Evolutionary conservation across 2,888 invertebrate species (phyloP).

Genomic region (Eueremaeus valkanovi): DNA sequence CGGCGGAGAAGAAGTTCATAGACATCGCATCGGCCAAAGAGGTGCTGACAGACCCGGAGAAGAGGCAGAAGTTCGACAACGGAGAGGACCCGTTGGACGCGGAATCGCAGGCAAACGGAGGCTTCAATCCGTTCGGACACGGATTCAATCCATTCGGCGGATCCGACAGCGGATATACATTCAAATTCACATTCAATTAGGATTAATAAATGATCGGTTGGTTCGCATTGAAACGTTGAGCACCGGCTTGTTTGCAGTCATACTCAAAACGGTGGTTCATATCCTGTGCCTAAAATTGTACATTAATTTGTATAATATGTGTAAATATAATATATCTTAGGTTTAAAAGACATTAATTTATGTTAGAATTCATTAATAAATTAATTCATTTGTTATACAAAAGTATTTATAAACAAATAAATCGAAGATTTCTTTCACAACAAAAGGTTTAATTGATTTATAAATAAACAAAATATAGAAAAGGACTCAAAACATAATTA

Average conservation of each 20-base stretch:
- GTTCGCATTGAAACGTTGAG: not conserved
- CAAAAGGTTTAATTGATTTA: no score
- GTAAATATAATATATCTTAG: slow-evolving; percentile 21
- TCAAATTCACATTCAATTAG: slow-evolving; percentile 16
- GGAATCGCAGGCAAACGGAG: slow-evolving; percentile 60
- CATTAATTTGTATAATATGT: slow-evolving; percentile 16
- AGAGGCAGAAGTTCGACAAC: slow-evolving; percentile 85
- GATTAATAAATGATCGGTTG: not conserved
- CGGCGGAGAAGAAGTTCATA: slow-evolving; percentile 95
- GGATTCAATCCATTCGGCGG: slow-evolving; percentile 67
- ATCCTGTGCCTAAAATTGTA: slow-evolving; percentile 32
- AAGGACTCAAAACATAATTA: no score
- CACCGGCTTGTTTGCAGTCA: not conserved
- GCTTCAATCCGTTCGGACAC: slow-evolving; percentile 64
- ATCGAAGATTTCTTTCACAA: not conserved
- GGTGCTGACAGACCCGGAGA: slow-evolving; percentile 70
- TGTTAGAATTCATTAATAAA: not conserved
- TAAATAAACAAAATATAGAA: no score
- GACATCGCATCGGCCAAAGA: slow-evolving; percentile 99
- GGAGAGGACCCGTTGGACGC: slow-evolving; percentile 97
- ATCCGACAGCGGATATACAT: slow-evolving; percentile 51
- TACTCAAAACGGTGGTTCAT: not conserved
- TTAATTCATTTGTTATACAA: not conserved
- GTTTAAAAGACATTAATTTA: not conserved
- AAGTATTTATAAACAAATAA: not conserved